Base-by-base conservation (phyloP, 2,797 vertebrate species). In the Epinephelus malabaricus region DNA sequence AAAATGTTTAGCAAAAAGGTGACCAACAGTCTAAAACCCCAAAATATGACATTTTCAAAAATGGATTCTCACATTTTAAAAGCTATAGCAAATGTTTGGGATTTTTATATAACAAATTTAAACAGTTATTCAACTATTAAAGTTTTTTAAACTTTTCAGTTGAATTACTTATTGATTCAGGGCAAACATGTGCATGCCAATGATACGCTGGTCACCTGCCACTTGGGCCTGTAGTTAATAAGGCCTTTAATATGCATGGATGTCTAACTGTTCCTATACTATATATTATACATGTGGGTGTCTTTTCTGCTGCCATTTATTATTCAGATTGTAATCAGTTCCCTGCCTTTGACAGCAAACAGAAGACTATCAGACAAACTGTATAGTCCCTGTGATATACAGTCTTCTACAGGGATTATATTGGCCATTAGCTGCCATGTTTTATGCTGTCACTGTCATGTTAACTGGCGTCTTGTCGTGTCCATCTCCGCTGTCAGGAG, bases 401-500 rank as follows among this genome's bases (percentile, higher is more conserved):
- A 71, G 45, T 79, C 21, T 34, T 23, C 23, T 6, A 25, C 34
- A 65, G 17, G 23, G 25, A 56, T 74, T 49, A 30, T n/a, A 8
- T 23, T 30, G 68, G 50, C 11, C 34, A 61, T 81, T 73, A 79
- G 66, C 65, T 18, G 71, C 58, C 0, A 11, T 75, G 69, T 45
- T 78, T 47, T 67, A 27, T 23, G 46, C 21, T 0, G 25, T 56
- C 60, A 70, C 73, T 86, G 73, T 77, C 73, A 62, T 58, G 62
- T 60, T 86, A 77, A 91, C 67, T 61, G 55, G 38, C 18, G 21
- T 83, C 56, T 81, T 70, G 59, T 66, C 78, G 75, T 79, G 59
- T 85, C 17, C 8, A 21, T 84, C 56, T 73, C 45, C 1, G 10
- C 54, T 63, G 47, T 68, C 92, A 99, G 98, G 98, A 99, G 88